Conservation (phyloP, 2,888 invertebrate species). For the Diabrotica balteata region DNA sequence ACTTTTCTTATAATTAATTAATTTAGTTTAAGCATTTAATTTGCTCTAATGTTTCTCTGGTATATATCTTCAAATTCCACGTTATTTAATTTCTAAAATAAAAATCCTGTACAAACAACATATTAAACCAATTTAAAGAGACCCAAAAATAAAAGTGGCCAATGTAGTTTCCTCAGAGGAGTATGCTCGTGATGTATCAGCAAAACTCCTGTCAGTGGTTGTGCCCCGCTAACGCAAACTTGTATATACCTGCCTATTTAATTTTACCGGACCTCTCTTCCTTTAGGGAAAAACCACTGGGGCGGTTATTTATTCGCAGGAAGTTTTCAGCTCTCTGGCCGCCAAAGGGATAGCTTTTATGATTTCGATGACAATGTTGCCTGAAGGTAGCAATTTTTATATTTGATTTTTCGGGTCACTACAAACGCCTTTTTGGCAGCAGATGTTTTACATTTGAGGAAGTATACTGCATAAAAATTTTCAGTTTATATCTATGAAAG, state of each 20-base stretch:
- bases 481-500: neutral
- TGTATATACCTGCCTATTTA: neutral
- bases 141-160: too few species aligned
- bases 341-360: slow-evolving; percentile 21
- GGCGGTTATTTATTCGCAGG: slow-evolving; percentile 18
- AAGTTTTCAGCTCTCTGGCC: slow-evolving; percentile 19
- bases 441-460: slow-evolving; percentile 17
- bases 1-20: too few species aligned
- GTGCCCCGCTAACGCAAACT: neutral
- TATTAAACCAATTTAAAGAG: too few species aligned
- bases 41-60: too few species aligned
- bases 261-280: slow-evolving; percentile 8
- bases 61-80: too few species aligned
- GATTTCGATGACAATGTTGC: slow-evolving; percentile 25
- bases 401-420: slow-evolving; percentile 24
- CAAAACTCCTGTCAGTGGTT: too few species aligned
- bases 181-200: too few species aligned
- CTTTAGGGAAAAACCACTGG: slow-evolving; percentile 19
- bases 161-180: too few species aligned
- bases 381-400: slow-evolving; percentile 20
- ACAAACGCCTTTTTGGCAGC: slow-evolving; percentile 15
- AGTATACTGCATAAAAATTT: neutral
- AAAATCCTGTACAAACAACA: too few species aligned
- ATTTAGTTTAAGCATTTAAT: too few species aligned
- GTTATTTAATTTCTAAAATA: too few species aligned